These are phyloP conservation scores for Tromatobia lineatoria DNA, from an alignment of 2,888 invertebrate genomes.

Conservation along the genomic window DNA sequence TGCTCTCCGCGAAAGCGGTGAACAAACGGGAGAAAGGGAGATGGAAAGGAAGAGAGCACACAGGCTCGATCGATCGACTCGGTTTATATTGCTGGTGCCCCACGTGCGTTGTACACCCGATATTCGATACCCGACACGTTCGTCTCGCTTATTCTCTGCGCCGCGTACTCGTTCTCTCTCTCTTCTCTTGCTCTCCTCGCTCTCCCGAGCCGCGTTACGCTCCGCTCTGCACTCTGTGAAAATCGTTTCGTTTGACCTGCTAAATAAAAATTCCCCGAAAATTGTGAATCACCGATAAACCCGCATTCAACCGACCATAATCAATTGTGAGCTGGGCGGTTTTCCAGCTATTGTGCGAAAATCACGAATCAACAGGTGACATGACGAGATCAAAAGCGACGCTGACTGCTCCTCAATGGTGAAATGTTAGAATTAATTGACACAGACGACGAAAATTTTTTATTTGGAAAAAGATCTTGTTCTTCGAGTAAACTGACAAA, in stretches of 20 bases:
- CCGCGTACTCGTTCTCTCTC: not conserved
- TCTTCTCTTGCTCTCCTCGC: conserved; percentile 43
- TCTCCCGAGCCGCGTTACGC: no score
- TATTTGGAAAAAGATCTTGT: not conserved
- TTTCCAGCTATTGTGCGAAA: conserved; percentile 11
- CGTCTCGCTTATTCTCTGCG: conserved; percentile 45
- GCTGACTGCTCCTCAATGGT: not conserved
- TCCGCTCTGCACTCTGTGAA: conserved; percentile 21
- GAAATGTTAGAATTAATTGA: not conserved
- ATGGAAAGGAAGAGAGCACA: conserved; percentile 45
- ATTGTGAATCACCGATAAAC: conserved; percentile 38
- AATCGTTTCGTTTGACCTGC: conserved; percentile 37
- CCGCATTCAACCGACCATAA: conserved; percentile 38
- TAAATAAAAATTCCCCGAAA: conserved; percentile 47
- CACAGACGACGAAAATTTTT: not conserved
- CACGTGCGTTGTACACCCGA: conserved; percentile 64
- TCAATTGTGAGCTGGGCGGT: conserved; percentile 27
- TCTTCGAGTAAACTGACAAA: no score
- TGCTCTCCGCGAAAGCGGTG: conserved; percentile 50
- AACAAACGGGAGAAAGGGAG: conserved; percentile 25
- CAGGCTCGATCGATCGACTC: conserved; percentile 64
- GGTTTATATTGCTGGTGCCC: conserved; percentile 52
- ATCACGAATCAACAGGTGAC: conserved; percentile 62
- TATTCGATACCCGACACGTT: conserved; percentile 59
- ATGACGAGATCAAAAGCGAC: conserved; percentile 24